A percentile compares a stretch with the other conserved stretches of the same genome.
phyloP scores from a whole-genome alignment of 2,888 invertebrate genomes.

The Venustoraphidia nigricollis region DNA sequence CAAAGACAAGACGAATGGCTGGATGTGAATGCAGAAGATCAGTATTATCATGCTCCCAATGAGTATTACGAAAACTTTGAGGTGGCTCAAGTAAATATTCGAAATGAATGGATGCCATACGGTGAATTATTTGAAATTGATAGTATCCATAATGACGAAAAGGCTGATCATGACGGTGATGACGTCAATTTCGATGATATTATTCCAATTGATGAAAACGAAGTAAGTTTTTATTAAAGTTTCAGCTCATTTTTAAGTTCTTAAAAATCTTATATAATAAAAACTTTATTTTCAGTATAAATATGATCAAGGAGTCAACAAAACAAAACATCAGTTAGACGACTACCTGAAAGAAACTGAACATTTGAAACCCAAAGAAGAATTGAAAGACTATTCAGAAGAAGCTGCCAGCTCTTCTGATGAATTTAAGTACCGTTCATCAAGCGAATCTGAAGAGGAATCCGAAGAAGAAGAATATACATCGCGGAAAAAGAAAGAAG shows the following conservation, averaged over 20 bases:
- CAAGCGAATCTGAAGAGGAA: not conserved
- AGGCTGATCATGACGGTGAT: not conserved
- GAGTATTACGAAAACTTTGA: constrained; percentile 13
- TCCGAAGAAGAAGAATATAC: not conserved
- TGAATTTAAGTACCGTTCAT: not conserved
- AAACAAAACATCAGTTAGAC: not conserved
- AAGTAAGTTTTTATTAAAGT: no score
- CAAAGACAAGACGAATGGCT: constrained; percentile 1
- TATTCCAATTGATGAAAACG: no score
- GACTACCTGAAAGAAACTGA: not conserved
- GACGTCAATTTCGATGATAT: not conserved
- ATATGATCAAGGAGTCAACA: not conserved
- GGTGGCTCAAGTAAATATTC: constrained; percentile 1
- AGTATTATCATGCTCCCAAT: constrained; percentile 11
- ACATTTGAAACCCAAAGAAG: not conserved
- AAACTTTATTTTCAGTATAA: no score
- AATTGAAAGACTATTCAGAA: not conserved
- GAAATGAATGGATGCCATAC: constrained; percentile 9
- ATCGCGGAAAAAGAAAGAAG: not conserved
- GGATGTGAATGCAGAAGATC: constrained; percentile 5
- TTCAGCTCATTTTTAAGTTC: no score
- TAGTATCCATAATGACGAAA: constrained; percentile 4
- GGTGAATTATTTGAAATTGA: constrained; percentile 17
- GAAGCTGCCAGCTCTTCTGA: not conserved
- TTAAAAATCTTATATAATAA: no score